Evolutionary conservation across 2,113 vertebrate species (phyloP).

Genomic region (Rynchops niger): DNA sequence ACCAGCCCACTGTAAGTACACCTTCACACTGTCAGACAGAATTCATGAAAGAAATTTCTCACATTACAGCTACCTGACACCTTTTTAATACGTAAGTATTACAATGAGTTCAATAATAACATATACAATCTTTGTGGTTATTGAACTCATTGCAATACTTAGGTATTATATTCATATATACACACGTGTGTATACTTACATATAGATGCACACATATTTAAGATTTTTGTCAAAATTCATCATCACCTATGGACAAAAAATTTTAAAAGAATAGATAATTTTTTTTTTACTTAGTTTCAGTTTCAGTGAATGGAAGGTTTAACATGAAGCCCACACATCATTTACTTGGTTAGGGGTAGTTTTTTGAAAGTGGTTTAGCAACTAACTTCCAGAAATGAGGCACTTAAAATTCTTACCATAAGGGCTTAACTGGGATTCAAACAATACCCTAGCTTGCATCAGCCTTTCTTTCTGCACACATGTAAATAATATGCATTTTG

Average conservation of each 20-base stretch:
- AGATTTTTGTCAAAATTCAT: background rate
- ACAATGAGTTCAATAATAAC: background rate
- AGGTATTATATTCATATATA: background rate
- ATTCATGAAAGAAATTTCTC: background rate
- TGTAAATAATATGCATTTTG: background rate
- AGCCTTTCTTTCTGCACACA: background rate
- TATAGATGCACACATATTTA: background rate
- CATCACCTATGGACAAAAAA: background rate
- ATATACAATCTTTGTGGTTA: background rate
- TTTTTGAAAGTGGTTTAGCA: background rate
- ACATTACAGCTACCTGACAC: background rate
- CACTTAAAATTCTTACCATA: background rate
- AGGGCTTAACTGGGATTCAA: background rate
- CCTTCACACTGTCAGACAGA: background rate
- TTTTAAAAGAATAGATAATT: accelerated
- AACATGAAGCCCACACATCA: background rate
- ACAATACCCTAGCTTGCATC: background rate
- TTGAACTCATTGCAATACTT: background rate
- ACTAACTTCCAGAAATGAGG: background rate
- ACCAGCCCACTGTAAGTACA: background rate
- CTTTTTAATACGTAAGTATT: background rate
- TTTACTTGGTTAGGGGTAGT: background rate
- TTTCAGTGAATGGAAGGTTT: background rate
- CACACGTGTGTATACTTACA: background rate
- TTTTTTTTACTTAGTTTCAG: background rate